These are phyloP conservation scores for Lysandra bellargus DNA, from an alignment of 2,888 invertebrate genomes.

Conservation along the genomic window DNA sequence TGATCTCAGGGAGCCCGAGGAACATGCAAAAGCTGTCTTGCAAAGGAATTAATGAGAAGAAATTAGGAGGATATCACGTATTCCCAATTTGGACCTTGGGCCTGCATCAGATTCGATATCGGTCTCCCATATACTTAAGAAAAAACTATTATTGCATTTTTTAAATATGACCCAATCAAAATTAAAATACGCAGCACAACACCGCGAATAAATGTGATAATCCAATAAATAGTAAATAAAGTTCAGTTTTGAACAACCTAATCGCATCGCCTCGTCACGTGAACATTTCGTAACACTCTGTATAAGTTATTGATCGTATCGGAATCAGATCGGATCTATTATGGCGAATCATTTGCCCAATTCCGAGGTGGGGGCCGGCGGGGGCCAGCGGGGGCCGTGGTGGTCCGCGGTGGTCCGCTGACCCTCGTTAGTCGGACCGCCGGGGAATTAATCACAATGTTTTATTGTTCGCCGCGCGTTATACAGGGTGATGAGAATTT, in stretches of 20 bases:
- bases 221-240: neutral
- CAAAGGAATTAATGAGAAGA: too few species aligned
- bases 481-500: conserved; percentile 40
- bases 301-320: conserved; percentile 3
- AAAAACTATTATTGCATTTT: too few species aligned
- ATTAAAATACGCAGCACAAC: too few species aligned
- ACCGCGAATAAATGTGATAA: too few species aligned
- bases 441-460: conserved; percentile 72
- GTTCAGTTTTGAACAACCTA: neutral
- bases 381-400: conserved; percentile 13
- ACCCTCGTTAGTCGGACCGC: conserved; percentile 70
- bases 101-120: too few species aligned
- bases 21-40: too few species aligned
- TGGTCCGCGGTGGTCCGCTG: conserved; percentile 41
- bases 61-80: too few species aligned
- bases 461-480: conserved; percentile 71
- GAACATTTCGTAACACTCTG: neutral
- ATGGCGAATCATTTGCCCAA: conserved; percentile 26
- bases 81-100: too few species aligned
- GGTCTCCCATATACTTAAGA: too few species aligned
- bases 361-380: conserved; percentile 49
- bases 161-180: neutral
- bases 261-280: neutral
- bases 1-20: too few species aligned
- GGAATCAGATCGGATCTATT: conserved; percentile 7